These are phyloP conservation scores for Leucoraja ocellata DNA, from an alignment of 2,797 vertebrate species.

Conservation along the genomic window DNA sequence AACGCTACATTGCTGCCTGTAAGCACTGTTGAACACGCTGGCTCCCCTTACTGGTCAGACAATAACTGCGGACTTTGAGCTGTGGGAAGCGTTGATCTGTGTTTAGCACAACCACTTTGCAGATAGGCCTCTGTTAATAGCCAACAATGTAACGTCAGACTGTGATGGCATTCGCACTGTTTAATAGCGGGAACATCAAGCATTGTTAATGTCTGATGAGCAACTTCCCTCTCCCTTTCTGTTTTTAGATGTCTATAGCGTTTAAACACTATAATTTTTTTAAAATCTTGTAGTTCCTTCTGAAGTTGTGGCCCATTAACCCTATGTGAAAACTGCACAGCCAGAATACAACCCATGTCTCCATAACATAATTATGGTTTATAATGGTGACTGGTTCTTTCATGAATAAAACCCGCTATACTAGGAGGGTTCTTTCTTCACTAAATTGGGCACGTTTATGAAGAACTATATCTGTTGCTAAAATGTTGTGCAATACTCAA, in stretches of 20 bases:
- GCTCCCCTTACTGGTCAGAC: constrained; percentile 8
- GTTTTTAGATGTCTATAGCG: background rate
- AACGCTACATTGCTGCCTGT: background rate
- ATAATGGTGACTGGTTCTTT: background rate
- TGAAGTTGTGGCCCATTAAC: background rate
- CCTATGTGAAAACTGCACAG: too few species aligned
- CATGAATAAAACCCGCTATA: background rate
- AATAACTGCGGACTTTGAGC: background rate
- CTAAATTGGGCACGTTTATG: background rate
- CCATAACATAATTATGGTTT: background rate
- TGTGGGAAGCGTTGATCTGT: background rate
- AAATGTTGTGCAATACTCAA: background rate
- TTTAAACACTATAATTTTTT: background rate
- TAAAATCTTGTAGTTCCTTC: background rate
- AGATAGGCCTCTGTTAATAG: background rate
- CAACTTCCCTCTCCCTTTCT: background rate
- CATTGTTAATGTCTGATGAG: background rate
- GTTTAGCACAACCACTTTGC: background rate
- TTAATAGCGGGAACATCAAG: background rate
- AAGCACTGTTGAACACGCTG: background rate
- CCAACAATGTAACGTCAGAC: background rate
- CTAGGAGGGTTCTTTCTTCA: background rate
- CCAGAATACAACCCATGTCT: background rate
- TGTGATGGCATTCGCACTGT: background rate
- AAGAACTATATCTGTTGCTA: background rate